Conservation (phyloP, 2,797 vertebrate genomes). For the Alectoris magna region DNA sequence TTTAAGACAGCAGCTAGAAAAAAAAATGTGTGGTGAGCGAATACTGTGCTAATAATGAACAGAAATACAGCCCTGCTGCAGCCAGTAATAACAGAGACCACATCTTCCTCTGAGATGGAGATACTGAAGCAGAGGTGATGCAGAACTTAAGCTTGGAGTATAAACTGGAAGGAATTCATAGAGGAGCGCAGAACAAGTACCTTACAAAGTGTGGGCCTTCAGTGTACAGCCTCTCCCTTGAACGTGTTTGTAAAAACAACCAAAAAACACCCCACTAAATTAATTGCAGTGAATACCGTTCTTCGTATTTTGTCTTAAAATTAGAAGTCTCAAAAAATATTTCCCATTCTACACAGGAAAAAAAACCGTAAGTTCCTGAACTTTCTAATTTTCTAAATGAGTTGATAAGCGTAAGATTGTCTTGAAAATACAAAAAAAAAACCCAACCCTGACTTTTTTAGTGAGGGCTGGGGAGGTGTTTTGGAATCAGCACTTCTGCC, state of each 20-base stretch:
- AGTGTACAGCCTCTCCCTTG: not conserved
- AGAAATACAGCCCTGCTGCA: conserved; percentile 20
- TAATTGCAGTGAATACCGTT: not conserved
- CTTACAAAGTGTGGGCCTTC: not conserved
- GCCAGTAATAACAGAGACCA: not conserved
- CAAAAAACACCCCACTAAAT: not conserved
- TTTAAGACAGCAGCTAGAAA: conserved; percentile 23
- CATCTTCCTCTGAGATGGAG: not conserved
- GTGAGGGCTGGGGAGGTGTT: not conserved
- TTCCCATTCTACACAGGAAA: not conserved
- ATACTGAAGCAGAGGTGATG: not conserved
- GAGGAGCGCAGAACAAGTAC: not conserved
- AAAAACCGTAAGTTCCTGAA: not conserved
- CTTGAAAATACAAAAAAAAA: not conserved
- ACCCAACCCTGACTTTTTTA: not conserved
- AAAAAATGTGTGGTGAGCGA: conserved; percentile 4
- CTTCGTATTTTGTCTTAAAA: not conserved
- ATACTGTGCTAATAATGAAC: conserved; percentile 9
- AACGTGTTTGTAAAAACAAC: not conserved
- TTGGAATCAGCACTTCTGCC: not conserved
- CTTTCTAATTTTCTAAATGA: not conserved
- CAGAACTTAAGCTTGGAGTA: not conserved
- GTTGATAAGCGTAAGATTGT: not conserved
- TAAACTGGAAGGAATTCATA: not conserved
- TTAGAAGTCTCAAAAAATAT: not conserved